Evolutionary conservation across 1,140 invertebrate species (phyloP).

Genomic region (Eupeodes corollae): DNA sequence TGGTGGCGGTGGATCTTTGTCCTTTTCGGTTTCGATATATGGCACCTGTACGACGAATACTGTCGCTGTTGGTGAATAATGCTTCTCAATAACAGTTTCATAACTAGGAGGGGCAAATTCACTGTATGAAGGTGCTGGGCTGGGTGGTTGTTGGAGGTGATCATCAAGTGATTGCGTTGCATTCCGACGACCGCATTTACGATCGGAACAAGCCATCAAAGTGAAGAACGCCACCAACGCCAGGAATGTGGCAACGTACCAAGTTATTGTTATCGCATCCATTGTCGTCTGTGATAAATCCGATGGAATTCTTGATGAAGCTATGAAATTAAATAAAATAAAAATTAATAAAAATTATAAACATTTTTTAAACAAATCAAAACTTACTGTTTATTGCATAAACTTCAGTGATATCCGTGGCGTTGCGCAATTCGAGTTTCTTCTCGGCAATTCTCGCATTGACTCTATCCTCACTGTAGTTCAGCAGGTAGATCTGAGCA

Average conservation of each 20-base stretch:
- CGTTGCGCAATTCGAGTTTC: too few species aligned
- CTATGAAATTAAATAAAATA: slow-evolving; percentile 6
- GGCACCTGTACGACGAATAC: slow-evolving; percentile 27
- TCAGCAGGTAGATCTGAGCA: too few species aligned
- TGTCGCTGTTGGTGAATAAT: slow-evolving; percentile 26
- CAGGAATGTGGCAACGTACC: slow-evolving; percentile 35
- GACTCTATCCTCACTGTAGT: too few species aligned
- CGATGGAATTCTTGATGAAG: slow-evolving; percentile 9
- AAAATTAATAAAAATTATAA: neutral
- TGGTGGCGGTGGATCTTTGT: slow-evolving; percentile 7
- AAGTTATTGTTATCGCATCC: slow-evolving; percentile 36
- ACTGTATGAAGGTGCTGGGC: slow-evolving; percentile 33
- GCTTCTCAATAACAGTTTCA: slow-evolving; percentile 33
- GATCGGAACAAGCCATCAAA: slow-evolving; percentile 35
- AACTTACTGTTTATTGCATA: neutral
- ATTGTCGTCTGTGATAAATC: slow-evolving; percentile 35
- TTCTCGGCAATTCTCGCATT: too few species aligned
- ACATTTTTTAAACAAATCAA: neutral
- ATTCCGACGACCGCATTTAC: slow-evolving; percentile 17
- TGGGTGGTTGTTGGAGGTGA: slow-evolving; percentile 18
- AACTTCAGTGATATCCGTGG: too few species aligned
- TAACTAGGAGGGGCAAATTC: slow-evolving; percentile 35
- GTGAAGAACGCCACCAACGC: slow-evolving; percentile 33
- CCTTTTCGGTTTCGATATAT: slow-evolving; percentile 9
- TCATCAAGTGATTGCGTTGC: slow-evolving; percentile 3